Conservation (phyloP, 2,888 invertebrate genomes). For the Gastracanthus pulcherrimus region DNA sequence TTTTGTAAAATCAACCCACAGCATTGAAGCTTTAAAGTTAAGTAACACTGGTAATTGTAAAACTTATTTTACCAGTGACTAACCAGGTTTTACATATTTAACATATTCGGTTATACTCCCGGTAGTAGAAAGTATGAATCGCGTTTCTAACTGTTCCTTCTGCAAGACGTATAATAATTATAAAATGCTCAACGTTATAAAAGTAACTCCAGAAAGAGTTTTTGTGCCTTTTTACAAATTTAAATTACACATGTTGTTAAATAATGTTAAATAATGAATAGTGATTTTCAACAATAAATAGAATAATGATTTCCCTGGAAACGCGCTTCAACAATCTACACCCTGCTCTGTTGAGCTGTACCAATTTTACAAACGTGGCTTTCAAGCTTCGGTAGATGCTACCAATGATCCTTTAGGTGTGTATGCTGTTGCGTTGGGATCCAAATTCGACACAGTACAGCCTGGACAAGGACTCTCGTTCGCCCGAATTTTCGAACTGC, state of each 20-base stretch:
- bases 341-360: slow-evolving; percentile 62
- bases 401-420: slow-evolving; percentile 88
- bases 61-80: slow-evolving; percentile 40
- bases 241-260: not conserved
- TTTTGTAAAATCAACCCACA: slow-evolving; percentile 64
- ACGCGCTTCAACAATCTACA: slow-evolving; percentile 65
- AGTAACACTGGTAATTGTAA: slow-evolving; percentile 59
- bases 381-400: slow-evolving; percentile 81
- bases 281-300: slow-evolving; percentile 9
- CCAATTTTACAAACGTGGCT: slow-evolving; percentile 51
- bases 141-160: slow-evolving; percentile 47
- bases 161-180: slow-evolving; percentile 2
- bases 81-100: slow-evolving; percentile 44
- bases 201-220: slow-evolving; percentile 14
- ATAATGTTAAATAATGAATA: slow-evolving; percentile 17
- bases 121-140: slow-evolving; percentile 50
- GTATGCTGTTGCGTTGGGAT: slow-evolving; percentile 95
- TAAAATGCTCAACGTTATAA: slow-evolving; percentile 30
- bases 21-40: slow-evolving; percentile 62
- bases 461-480: slow-evolving; percentile 75
- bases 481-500: slow-evolving; percentile 72
- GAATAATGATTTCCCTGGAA: slow-evolving; percentile 55
- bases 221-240: slow-evolving; percentile 17
- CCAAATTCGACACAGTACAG: slow-evolving; percentile 81
- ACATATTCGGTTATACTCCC: slow-evolving; percentile 37